Evolutionary conservation across 2,888 invertebrate genomes (phyloP), one percentile per base, ranked within the genome.

Genomic region (Lepetodrilus schrolli): DNA sequence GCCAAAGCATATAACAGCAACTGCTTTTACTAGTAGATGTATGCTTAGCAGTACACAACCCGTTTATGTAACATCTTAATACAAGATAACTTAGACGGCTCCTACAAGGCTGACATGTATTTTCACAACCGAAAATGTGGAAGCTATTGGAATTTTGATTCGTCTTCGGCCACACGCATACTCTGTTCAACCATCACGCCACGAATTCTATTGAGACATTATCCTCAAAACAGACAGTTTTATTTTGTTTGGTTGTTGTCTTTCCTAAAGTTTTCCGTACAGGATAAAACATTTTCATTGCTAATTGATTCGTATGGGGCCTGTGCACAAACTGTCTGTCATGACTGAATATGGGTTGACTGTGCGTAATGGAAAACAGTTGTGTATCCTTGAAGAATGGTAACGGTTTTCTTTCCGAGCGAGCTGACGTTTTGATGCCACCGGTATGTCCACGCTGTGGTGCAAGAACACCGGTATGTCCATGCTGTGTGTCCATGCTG

Each of bases 171-270:
- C 43, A 43, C 43, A 43, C 43, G 43, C 43, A 43, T 43, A 43
- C 17, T 17, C 17, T 43, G 13, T 17, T 13, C 5, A 43, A 43
- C 13, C 13, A 13, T 17, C 43, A 17, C 17, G 43, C 43, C 43
- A 17, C 43, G 17, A 43, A 17, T 43, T 43, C 43, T 13, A 43
- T 43, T 43, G 17, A 43, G 43, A 3, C 43, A 43, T 43, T 43
- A 17, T 17, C 43, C n/a, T 43, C 17, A 4, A 17, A 13, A 13
- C 17, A 43, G 17, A 43, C 43, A 58, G 26, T 58, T 58, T 34
- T 58, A 17, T 26, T 58, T 58, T 58, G 30, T 58, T 58, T 58
- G 17, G 58, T 26, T 58, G 58, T 58, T 58, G 23, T 30, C 58
- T 58, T 58, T 26, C 7, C 30, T 58, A 17, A 13, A 10, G 21